These are phyloP conservation scores for Cistogaster globosa DNA, from an alignment of 2,888 invertebrate species.

Conservation along the genomic window DNA sequence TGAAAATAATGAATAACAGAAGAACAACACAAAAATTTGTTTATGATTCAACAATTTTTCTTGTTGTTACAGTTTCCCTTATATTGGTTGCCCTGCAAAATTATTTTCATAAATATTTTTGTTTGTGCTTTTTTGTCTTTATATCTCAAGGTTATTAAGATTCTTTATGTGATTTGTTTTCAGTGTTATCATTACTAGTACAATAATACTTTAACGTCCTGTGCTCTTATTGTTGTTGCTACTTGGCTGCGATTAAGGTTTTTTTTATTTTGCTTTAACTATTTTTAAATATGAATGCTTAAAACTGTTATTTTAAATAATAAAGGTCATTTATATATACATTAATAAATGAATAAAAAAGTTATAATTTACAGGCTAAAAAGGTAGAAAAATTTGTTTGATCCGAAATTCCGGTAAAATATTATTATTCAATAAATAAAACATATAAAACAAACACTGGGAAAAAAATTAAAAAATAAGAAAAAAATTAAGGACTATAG, in stretches of 20 bases:
- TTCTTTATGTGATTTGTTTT: neutral
- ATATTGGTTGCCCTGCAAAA: constrained; percentile 25
- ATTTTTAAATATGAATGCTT: neutral
- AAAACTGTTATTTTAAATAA: neutral
- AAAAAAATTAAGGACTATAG: no score
- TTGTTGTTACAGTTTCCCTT: constrained; percentile 1
- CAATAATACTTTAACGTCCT: no score
- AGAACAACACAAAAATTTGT: constrained; percentile 14
- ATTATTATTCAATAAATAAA: no score
- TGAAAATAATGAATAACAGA: neutral
- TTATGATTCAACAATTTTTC: constrained; percentile 26
- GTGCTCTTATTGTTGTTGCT: neutral
- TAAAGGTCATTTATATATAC: no score
- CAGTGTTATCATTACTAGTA: neutral
- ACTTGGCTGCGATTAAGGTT: neutral
- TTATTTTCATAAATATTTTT: neutral
- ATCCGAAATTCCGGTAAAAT: no score
- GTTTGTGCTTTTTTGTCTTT: constrained; percentile 25
- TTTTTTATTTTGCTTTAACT: neutral
- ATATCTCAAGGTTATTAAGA: constrained; percentile 57
- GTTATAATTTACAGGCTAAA: no score
- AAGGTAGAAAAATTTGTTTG: no score
- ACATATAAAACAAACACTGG: no score
- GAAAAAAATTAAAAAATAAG: no score
- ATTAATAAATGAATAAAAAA: no score